These are phyloP conservation scores for Mellivora capensis DNA, from an alignment of 2,113 vertebrate genomes.

Conservation along the genomic window DNA sequence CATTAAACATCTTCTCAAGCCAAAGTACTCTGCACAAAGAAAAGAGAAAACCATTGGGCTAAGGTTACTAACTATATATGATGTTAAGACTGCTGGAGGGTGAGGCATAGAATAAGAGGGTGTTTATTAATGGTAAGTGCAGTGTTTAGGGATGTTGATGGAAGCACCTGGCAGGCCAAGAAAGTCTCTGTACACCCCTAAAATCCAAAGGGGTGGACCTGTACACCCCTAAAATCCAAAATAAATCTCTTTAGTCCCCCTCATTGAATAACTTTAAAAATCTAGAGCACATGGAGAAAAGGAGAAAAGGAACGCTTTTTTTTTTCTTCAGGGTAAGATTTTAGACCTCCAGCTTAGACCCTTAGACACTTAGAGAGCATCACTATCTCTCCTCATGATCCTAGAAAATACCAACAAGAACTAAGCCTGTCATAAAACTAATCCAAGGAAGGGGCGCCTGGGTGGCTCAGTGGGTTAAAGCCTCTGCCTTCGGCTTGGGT, in stretches of 20 bases:
- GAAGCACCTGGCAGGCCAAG: neutral
- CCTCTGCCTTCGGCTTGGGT: no score
- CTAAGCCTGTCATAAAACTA: neutral
- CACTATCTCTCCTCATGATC: no score
- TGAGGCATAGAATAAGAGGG: neutral
- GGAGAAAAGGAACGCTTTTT: neutral
- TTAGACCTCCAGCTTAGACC: neutral
- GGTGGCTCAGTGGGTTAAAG: no score
- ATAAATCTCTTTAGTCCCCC: neutral
- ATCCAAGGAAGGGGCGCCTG: neutral
- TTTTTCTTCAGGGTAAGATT: neutral
- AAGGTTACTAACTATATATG: neutral
- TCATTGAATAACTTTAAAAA: slow-evolving; percentile 10
- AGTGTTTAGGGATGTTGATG: neutral
- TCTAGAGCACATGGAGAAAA: neutral
- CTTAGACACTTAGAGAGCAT: neutral
- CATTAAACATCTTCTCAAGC: slow-evolving; percentile 36
- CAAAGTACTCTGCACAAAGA: slow-evolving; percentile 37
- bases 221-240: neutral
- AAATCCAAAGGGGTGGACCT: neutral
- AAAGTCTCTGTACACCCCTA: neutral
- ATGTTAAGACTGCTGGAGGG: neutral
- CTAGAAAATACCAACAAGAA: neutral
- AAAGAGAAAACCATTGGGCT: neutral
- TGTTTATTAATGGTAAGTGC: neutral